Conservation (phyloP, 2,888 invertebrate species). For the Limnephilus auricula region DNA sequence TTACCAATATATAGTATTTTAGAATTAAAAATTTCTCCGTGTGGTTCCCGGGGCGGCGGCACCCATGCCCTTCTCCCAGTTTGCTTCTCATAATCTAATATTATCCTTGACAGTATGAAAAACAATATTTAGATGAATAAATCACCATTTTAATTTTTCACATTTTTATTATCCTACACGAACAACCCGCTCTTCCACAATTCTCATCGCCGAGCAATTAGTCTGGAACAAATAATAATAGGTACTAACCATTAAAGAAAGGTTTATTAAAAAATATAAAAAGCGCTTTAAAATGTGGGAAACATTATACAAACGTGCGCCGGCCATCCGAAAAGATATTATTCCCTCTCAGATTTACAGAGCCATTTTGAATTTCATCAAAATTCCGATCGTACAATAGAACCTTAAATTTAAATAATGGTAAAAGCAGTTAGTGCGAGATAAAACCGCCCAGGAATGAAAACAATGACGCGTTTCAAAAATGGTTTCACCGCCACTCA, state of each 20-base stretch:
- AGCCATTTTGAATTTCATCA: conserved; percentile 21
- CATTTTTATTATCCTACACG: neutral
- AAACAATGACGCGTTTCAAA: neutral
- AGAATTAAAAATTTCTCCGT: too few species aligned
- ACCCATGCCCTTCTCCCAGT: too few species aligned
- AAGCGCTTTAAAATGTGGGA: neutral
- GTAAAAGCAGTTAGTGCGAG: neutral
- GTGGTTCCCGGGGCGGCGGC: too few species aligned
- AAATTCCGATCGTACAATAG: conserved; percentile 33
- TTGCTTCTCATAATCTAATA: too few species aligned
- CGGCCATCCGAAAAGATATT: conserved; percentile 14
- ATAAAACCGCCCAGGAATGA: neutral
- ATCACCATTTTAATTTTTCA: neutral
- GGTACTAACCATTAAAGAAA: neutral
- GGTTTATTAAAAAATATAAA: conserved; percentile 2
- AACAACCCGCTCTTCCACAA: neutral
- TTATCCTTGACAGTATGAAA: too few species aligned
- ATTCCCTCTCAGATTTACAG: conserved; percentile 24
- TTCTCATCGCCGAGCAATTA: neutral
- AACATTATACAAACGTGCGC: conserved; percentile 8
- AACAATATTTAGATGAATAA: too few species aligned
- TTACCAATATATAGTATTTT: too few species aligned
- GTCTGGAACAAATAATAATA: neutral
- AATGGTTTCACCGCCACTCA: neutral
- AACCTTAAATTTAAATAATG: conserved; percentile 10